Conservation (phyloP, 2,888 invertebrate genomes). For the Athalia circularis region DNA sequence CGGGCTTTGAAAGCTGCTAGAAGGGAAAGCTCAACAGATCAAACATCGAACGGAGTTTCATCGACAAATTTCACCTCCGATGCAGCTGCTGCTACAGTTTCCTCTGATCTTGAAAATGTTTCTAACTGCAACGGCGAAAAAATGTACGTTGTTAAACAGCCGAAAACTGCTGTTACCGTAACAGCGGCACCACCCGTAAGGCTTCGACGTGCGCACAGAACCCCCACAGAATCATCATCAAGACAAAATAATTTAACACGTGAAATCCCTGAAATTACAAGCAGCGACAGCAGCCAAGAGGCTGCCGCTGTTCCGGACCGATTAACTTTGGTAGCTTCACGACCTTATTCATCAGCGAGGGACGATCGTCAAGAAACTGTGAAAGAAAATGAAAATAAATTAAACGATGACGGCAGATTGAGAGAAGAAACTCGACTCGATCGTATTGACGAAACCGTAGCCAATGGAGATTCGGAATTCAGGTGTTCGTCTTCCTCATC, state of each 20-base stretch:
- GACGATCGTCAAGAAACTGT: not conserved
- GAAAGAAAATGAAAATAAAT: not conserved
- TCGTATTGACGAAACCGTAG: not conserved
- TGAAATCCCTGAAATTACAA: slow-evolving; percentile 17
- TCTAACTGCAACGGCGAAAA: too few relatives aligned
- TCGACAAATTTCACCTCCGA: too few relatives aligned
- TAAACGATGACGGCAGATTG: not conserved
- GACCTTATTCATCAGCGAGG: slow-evolving; percentile 13
- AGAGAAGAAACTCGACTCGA: not conserved
- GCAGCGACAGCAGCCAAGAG: slow-evolving; percentile 30
- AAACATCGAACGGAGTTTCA: slow-evolving; percentile 12
- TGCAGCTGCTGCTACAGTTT: too few relatives aligned
- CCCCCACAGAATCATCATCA: not conserved
- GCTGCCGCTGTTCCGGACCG: slow-evolving; percentile 33
- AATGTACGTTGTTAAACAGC: not conserved
- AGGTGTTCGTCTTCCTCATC: not conserved
- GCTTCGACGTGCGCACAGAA: slow-evolving; percentile 43
- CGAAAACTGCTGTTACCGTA: slow-evolving; percentile 3
- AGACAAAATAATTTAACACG: slow-evolving; percentile 27
- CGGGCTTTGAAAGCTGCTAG: not conserved
- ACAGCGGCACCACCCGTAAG: slow-evolving; percentile 48
- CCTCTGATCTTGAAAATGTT: too few relatives aligned
- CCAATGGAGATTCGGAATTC: not conserved
- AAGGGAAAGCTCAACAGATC: not conserved
- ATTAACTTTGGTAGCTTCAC: slow-evolving; percentile 19